Base-by-base conservation (phyloP, 2,888 invertebrate genomes). In the Pterostichus madidus region DNA sequence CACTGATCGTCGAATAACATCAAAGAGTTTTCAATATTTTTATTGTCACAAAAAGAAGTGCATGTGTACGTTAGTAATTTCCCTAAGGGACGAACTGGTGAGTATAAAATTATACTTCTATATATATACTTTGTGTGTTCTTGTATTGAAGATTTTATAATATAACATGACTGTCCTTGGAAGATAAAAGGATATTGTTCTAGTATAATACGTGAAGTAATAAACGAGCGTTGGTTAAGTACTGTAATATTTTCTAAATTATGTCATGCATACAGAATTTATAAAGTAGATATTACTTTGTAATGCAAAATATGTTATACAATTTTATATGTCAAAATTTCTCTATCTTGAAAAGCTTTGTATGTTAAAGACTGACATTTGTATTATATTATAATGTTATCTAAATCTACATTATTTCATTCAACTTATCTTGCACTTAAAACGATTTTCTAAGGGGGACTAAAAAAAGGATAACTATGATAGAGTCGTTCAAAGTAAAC, bases 21-120 rank as follows among this genome's bases (percentile, higher is more conserved):
- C 31, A 31, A 59, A 15, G 59, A 31, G 11, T 31, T 59, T 59
- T 31, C 59, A 59, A 59, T 59, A 59, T 59, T 59, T 59, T 59
- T 59, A 59, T 59, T 59, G 59, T 59, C 11, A 31, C 24, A 59
- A 59, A 59, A 59, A 59, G 49, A 24, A 49, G 13, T 49, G 8
- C 11, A 17, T 31, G 31, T 59, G 59, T 59, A 59, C 59, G 59
- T 7, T 59, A 59, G 59, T 59, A 59, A 59, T 59, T 59, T 59
- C 59, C 59, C 59, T 31, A 31, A 59, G 59, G 59, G 17, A 2
- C 17, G 31, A 59, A 31, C 24, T 31, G 5, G 59, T 59, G 59
- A 59, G 59, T 59, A 59, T 59, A 59, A 59, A 59, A 59, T 59
- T 59, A 59, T 59, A 59, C 31, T 59, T 59, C 59, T 31, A 11